These are phyloP conservation scores for Siniperca knerii DNA, from an alignment of 2,113 vertebrate species.

Conservation along the genomic window DNA sequence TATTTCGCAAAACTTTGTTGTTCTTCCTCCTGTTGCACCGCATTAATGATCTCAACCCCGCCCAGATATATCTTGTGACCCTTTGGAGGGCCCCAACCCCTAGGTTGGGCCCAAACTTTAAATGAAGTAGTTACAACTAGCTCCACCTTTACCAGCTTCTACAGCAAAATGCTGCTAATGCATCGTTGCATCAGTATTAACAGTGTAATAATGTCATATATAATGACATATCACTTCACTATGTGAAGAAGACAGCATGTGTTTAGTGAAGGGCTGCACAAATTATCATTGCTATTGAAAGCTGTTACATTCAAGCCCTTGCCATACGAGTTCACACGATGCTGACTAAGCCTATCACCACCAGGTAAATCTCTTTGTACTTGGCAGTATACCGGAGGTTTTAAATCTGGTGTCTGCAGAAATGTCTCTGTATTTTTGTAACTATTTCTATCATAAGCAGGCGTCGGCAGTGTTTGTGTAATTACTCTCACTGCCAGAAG, in stretches of 20 bases:
- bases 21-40: background rate
- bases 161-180: background rate
- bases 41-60: background rate
- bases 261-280: constrained; percentile 33
- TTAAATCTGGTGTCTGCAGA: no score
- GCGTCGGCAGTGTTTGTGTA: no score
- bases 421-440: no score
- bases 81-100: no score
- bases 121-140: background rate
- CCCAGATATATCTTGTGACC: background rate
- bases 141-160: background rate
- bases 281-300: constrained; percentile 50
- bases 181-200: background rate
- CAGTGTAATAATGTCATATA: background rate
- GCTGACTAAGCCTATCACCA: no score
- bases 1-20: background rate
- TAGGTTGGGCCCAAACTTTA: background rate
- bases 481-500: no score
- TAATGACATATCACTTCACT: no score
- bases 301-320: no score
- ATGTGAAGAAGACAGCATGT: background rate
- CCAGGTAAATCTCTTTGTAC: no score
- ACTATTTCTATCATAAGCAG: no score
- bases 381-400: no score
- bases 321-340: no score